A percentile compares a stretch with the other conserved stretches of the same genome.
These are phyloP conservation scores for Nomada ferruginata DNA, from an alignment of 2,888 invertebrate species.

Conservation along the genomic window DNA sequence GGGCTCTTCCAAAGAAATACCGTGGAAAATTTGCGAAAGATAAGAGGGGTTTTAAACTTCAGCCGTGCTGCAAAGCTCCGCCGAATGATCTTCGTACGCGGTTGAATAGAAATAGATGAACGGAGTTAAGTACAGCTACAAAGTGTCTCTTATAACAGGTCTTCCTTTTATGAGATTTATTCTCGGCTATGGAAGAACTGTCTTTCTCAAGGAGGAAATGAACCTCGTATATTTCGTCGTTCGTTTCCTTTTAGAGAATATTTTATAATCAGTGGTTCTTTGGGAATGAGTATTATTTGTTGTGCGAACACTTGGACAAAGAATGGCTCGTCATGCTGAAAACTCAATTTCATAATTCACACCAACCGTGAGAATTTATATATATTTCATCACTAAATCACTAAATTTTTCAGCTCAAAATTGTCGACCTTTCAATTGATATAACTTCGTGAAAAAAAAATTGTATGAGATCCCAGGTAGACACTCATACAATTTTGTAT, in stretches of 20 bases:
- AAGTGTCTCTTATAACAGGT: constrained; percentile 27
- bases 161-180: constrained; percentile 32
- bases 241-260: background rate
- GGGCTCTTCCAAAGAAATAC: background rate
- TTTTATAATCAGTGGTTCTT: background rate
- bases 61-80: background rate
- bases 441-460: too few relatives aligned
- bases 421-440: too few relatives aligned
- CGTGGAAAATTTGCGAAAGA: constrained; percentile 26
- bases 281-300: background rate
- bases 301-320: background rate
- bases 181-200: background rate
- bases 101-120: constrained; percentile 38
- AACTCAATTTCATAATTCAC: background rate
- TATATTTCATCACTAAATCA: too few relatives aligned
- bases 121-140: constrained; percentile 11
- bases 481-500: too few relatives aligned
- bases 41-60: constrained; percentile 17
- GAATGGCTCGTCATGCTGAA: background rate
- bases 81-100: constrained; percentile 17
- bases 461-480: too few relatives aligned
- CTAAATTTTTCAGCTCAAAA: too few relatives aligned
- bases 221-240: background rate
- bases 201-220: constrained; percentile 16
- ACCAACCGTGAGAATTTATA: too few relatives aligned